Base-by-base conservation (phyloP, 2,888 invertebrate genomes). In the Campoplex nolae region DNA sequence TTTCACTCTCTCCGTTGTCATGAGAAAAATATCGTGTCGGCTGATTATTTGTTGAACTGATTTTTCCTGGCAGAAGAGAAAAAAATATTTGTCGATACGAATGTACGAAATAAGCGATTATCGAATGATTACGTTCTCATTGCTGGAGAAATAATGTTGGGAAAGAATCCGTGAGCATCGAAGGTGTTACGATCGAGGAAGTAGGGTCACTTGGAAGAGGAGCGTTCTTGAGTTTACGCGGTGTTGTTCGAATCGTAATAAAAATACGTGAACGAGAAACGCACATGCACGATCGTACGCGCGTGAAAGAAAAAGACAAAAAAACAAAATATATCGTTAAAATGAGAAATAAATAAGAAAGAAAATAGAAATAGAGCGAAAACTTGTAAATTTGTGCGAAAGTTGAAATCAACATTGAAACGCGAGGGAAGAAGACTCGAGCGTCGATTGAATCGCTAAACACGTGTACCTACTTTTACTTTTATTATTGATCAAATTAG, bases 141-240 rank as follows among this genome's bases (percentile, higher is more conserved):
- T 23, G n/a, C 7, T 62, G 42, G 13, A 58, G 23, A 23, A 45
- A 42, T 13, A 45, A 13, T 9, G 9, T 23, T 28, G 48, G 32
- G 35, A 3, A 18, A 32, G 32, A 56, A 35, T 45, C 42, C 18
- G 58, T 28, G 32, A 32, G 35, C 32, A 32, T 32, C 35, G 28
- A 54, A 54, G 18, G 54, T 35, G 54, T 35, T 54, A 73, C 73
- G 54, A 54, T 32, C 35, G 32, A 35, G 73, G 35, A 58, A 75
- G 42, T 74, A 38, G 45, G 58, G 62, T 58, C 62, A 71, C 35
- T 45, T 28, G 70, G 0, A 42, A n/a, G 32, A 23, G 45, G 8
- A 18, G 51, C 45, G 48, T 16, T 48, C 70, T 28, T 16, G 23
- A 3, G 18, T n/a, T 71, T 32, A 35, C 32, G 32, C 18, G 51